Evolutionary conservation across 2,113 vertebrate genomes (phyloP), one percentile per base, ranked within the genome.

Genomic region (Thryonomys swinderianus): DNA sequence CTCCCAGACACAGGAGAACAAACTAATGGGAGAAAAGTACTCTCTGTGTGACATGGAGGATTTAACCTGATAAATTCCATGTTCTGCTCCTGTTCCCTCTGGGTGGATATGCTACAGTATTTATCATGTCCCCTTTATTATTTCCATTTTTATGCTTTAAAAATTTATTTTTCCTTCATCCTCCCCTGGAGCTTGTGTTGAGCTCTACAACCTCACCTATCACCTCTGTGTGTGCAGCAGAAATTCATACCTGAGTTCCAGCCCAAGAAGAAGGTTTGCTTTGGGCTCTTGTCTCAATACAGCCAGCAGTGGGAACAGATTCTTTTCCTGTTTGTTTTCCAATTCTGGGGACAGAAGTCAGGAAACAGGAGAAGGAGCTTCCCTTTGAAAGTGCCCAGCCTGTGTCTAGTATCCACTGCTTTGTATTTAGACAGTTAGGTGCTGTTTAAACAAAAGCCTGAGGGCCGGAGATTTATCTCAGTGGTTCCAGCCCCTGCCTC

Each of bases 131-230:
- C 32, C 37, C 10, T 67, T 89, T 85, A 42, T 91, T 81, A 91
- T 88, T 96, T 94, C 88, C 80, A 78, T 21, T 76, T 90, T 92
- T 90, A 69, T 91, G 61, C 32, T 94, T 94, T 79, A 76, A 78
- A 88, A 55, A 21, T 14, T n/a, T n/a, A 57, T 78, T 88, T 66
- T 64, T 11, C 51, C n/a, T 53, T 85, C 74, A 45, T 94, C 57
- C 45, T 34, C 78, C 59, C 79, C 51, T 74, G 40, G 83, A 78
- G 32, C n/a, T 91, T 81, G 14, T 42, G 48, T 61, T 71, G 76
- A 82, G 53, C 32, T n/a, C 69, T 40, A n/a, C 25, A 37, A 32
- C n/a, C 55, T 78, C 67, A 32, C 61, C 83, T 42, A 74, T 55
- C 79, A 79, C 76, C 17, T 73, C 87, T 85, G 30, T 34, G 7